Percentiles rank a stretch among this genome's conserved stretches.
phyloP scores from a whole-genome alignment of 2,113 vertebrate genomes.

The Argyrosomus japonicus region DNA sequence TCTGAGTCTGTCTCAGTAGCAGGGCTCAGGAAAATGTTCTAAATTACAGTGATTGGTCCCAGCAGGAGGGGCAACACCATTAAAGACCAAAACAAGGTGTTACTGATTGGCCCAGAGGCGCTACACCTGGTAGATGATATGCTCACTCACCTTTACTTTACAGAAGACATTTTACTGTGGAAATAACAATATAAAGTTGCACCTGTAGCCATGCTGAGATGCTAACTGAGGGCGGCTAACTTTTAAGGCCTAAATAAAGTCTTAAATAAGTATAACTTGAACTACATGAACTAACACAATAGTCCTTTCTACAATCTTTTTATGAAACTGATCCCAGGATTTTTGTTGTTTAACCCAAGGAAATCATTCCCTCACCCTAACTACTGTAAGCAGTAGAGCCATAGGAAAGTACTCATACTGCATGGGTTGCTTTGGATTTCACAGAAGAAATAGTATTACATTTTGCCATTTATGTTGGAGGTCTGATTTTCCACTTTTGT shows the following conservation, averaged over 20 bases:
- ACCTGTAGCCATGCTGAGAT: too few relatives aligned
- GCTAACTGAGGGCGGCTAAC: too few relatives aligned
- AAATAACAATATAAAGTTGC: too few relatives aligned
- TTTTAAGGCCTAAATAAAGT: too few relatives aligned
- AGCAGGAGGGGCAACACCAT: neutral
- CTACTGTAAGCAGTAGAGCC: too few relatives aligned
- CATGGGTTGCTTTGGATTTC: neutral
- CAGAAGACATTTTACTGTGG: too few relatives aligned
- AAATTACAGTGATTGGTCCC: neutral
- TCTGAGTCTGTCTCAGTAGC: neutral
- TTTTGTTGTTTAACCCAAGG: neutral
- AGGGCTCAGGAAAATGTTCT: neutral
- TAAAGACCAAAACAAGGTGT: slow-evolving; percentile 14
- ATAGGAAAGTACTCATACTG: neutral
- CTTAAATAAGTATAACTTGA: too few relatives aligned
- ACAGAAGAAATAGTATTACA: neutral
- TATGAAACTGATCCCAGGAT: neutral
- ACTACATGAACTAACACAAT: neutral
- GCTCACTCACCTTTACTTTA: neutral
- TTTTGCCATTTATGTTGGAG: neutral
- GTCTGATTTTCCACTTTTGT: neutral
- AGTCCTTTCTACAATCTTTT: neutral
- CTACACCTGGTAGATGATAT: slow-evolving; percentile 7
- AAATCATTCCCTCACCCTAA: neutral
- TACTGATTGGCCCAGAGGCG: slow-evolving; percentile 17